Evolutionary conservation across 2,797 vertebrate species (phyloP).

Genomic region (Halcyon badia): DNA sequence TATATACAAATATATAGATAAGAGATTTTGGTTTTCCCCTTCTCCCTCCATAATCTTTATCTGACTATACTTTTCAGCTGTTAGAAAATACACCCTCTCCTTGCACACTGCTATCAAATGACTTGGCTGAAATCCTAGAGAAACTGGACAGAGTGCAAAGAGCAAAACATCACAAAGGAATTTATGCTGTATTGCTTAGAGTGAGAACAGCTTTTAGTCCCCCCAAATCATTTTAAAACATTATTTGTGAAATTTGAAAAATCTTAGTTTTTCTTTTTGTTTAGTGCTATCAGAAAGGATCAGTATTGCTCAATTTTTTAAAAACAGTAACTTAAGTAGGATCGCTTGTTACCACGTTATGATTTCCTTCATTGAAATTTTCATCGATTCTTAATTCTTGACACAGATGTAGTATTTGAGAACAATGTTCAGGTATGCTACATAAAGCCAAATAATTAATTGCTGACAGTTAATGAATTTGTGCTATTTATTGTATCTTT

Average conservation of each 20-base stretch:
- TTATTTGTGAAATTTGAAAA: neutral
- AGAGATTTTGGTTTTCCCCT: fast-evolving
- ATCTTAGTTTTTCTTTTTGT: fast-evolving
- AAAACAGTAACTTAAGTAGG: neutral
- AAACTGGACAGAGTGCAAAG: neutral
- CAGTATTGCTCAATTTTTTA: neutral
- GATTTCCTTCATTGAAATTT: neutral
- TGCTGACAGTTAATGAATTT: neutral
- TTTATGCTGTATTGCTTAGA: neutral
- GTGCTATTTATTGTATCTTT: neutral
- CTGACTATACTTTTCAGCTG: neutral
- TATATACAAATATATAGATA: neutral
- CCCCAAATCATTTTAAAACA: neutral
- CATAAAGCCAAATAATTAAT: neutral
- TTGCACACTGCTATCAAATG: neutral
- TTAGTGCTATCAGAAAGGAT: neutral
- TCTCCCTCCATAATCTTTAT: neutral
- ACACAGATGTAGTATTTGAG: neutral
- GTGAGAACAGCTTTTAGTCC: neutral
- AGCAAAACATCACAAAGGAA: neutral
- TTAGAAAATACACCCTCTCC: neutral
- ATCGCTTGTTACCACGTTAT: neutral
- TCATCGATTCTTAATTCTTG: neutral
- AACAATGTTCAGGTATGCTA: neutral
- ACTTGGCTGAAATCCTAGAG: slow-evolving; percentile 31